Conservation (phyloP, 2,113 vertebrate genomes). For the Actenoides lindsayi region DNA sequence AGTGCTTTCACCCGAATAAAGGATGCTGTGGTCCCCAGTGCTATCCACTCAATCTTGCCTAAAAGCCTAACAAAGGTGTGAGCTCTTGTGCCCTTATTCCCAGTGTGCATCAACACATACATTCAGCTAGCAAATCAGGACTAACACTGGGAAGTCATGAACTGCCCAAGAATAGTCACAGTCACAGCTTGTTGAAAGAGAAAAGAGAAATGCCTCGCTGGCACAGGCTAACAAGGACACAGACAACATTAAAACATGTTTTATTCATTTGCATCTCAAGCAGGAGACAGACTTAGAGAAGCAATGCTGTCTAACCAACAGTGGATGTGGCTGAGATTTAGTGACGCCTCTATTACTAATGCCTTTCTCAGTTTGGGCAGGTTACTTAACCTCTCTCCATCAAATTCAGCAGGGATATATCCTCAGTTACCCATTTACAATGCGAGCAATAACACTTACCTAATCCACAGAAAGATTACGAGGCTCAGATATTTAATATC, state of each 20-base stretch:
- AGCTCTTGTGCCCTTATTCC: not conserved
- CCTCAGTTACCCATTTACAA: not conserved
- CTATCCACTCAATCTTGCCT: not conserved
- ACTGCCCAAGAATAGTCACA: not conserved
- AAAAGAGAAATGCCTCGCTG: not conserved
- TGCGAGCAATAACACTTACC: conserved; percentile 10
- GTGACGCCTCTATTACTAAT: not conserved
- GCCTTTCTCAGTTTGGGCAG: not conserved
- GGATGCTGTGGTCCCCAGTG: not conserved
- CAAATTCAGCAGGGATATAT: not conserved
- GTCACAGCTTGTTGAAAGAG: not conserved
- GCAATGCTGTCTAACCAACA: not conserved
- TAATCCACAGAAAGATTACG: conserved; percentile 27
- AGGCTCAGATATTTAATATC: conserved; percentile 30
- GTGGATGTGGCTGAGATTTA: not conserved
- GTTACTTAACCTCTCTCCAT: conserved; percentile 24
- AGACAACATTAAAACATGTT: not conserved
- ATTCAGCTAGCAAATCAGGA: not conserved
- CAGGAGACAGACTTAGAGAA: not conserved
- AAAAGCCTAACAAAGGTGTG: not conserved
- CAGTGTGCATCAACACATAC: not conserved
- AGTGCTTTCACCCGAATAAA: not conserved
- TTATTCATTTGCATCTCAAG: not conserved
- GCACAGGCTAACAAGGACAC: not conserved
- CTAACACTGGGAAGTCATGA: not conserved